Conservation (phyloP, 1,140 invertebrate genomes). For the Pemphigus obesinymphae region DNA sequence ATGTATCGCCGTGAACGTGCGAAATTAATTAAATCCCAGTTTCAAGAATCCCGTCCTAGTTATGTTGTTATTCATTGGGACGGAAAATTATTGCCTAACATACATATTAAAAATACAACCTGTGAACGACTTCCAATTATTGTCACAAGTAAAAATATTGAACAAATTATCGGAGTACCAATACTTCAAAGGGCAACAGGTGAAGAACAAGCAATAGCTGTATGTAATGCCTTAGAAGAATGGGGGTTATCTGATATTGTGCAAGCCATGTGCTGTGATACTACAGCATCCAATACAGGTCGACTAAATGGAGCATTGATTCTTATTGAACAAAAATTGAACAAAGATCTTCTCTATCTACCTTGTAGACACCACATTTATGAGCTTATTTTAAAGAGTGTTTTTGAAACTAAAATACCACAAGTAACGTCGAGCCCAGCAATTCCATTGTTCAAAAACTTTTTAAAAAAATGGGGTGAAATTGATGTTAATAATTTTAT, state of each 20-base stretch:
- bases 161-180: constrained; percentile 25
- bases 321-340: constrained; percentile 35
- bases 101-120: not conserved
- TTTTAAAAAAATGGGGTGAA: constrained; percentile 38
- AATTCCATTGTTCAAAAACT: constrained; percentile 43
- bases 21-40: not conserved
- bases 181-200: no score
- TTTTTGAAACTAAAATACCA: constrained; percentile 40
- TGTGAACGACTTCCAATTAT: constrained; percentile 24
- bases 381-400: constrained; percentile 41
- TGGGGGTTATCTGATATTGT: constrained; percentile 15
- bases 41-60: constrained; percentile 8
- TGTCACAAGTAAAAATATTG: constrained; percentile 18
- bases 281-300: no score
- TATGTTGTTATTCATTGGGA: constrained; percentile 44
- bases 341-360: constrained; percentile 41
- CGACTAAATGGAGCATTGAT: no score
- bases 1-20: constrained; percentile 13
- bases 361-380: constrained; percentile 45
- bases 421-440: constrained; percentile 34
- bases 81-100: constrained; percentile 45
- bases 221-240: not conserved
- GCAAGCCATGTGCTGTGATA: no score
- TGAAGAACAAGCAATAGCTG: no score
- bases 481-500: constrained; percentile 34